phyloP scores from a whole-genome alignment of 2,888 invertebrate species.

The Drosophila anomelani region DNA sequence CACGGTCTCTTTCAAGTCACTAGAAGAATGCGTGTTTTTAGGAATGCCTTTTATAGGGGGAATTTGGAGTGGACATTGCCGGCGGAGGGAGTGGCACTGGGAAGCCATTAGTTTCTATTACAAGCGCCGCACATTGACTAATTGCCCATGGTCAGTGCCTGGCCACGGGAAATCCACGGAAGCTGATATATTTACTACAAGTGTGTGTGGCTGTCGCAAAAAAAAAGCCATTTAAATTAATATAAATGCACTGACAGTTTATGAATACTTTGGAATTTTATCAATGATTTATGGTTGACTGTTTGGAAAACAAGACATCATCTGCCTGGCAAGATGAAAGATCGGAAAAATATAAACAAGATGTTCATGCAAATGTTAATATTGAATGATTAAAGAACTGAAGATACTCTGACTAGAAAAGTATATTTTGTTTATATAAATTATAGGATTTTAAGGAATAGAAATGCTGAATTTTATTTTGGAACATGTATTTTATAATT shows the following conservation, averaged over 20 bases:
- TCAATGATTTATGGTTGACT: constrained; percentile 61
- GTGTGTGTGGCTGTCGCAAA: background rate
- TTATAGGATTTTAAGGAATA: background rate
- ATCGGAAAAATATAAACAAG: constrained; percentile 31
- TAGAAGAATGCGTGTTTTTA: constrained; percentile 37
- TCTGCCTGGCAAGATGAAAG: constrained; percentile 32
- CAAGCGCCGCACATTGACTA: constrained; percentile 50
- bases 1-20: constrained; percentile 42
- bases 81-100: constrained; percentile 15
- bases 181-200: constrained; percentile 32
- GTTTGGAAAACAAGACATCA: constrained; percentile 35
- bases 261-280: constrained; percentile 56
- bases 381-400: background rate
- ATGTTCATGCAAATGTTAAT: constrained; percentile 11
- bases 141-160: constrained; percentile 53
- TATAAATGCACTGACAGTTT: constrained; percentile 56
- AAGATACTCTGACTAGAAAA: background rate
- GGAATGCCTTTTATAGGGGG: constrained; percentile 39
- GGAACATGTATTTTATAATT: background rate
- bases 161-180: constrained; percentile 48
- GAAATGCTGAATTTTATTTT: background rate
- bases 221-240: constrained; percentile 40
- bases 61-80: background rate
- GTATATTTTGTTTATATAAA: background rate
- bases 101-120: constrained; percentile 65